Percentiles rank a stretch among this genome's conserved stretches.
Evolutionary conservation across 2,797 vertebrate species (phyloP).

Genomic region (Apogon talboti): DNA sequence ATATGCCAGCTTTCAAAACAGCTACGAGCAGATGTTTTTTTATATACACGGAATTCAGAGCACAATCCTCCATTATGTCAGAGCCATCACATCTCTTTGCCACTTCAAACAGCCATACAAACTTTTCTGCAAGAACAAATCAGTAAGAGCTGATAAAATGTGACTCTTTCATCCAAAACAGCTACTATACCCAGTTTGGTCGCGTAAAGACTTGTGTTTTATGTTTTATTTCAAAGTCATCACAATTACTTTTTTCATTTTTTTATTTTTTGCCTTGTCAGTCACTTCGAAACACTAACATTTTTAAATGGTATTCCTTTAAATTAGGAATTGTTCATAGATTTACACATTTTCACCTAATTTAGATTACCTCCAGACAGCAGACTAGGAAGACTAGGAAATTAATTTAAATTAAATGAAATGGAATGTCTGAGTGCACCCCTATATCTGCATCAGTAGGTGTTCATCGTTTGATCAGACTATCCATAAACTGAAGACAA

Average conservation of each 20-base stretch:
- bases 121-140: not conserved
- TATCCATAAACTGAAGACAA: conserved; percentile 34
- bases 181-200: conserved; percentile 1
- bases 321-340: too few species aligned
- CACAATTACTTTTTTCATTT: too few species aligned
- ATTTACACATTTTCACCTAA: too few species aligned
- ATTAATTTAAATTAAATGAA: too few species aligned
- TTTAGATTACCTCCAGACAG: too few species aligned
- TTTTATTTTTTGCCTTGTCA: too few species aligned
- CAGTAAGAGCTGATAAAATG: conserved; percentile 20
- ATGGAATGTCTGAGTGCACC: not conserved
- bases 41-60: conserved; percentile 1
- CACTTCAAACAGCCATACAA: conserved; percentile 2
- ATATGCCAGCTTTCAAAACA: conserved; percentile 7
- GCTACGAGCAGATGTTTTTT: conserved; percentile 6
- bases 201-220: too few species aligned
- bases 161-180: conserved; percentile 14
- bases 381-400: too few species aligned
- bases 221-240: too few species aligned
- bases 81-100: not conserved
- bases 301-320: too few species aligned
- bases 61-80: not conserved
- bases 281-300: too few species aligned
- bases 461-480: conserved; percentile 28
- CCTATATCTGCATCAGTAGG: conserved; percentile 15